phyloP scores from a whole-genome alignment of 1,140 invertebrate genomes.

The Piezodorus guildinii region DNA sequence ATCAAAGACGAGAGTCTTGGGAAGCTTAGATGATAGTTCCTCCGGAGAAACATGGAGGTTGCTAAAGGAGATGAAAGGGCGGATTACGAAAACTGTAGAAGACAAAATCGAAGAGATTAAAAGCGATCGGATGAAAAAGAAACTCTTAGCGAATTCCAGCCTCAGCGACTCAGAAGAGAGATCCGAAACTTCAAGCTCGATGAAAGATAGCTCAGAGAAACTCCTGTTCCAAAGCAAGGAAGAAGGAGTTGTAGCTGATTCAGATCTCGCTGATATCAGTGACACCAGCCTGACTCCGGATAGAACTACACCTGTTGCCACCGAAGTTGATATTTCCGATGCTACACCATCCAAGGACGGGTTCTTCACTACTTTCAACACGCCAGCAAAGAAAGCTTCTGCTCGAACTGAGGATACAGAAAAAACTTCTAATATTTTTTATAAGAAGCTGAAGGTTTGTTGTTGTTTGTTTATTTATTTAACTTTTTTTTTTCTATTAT shows the following conservation, averaged over 20 bases:
- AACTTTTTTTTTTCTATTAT: too few relatives aligned
- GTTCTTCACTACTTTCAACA: background rate
- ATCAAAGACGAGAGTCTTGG: constrained; percentile 20
- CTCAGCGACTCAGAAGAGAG: constrained; percentile 45
- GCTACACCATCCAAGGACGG: constrained; percentile 9
- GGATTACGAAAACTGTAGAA: constrained; percentile 52
- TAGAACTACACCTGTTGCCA: background rate
- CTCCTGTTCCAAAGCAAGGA: background rate
- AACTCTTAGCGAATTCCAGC: constrained; percentile 41
- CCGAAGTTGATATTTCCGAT: constrained; percentile 15
- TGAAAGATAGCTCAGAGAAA: constrained; percentile 10
- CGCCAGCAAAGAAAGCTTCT: background rate
- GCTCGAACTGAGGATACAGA: background rate
- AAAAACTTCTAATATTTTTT: background rate
- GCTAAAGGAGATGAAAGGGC: constrained; percentile 34
- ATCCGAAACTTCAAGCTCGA: constrained; percentile 16
- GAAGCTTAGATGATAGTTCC: constrained; percentile 20
- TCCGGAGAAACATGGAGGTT: constrained; percentile 21
- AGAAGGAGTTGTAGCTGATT: constrained; percentile 5
- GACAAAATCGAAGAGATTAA: constrained; percentile 49
- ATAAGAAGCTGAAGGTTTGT: background rate
- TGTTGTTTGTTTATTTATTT: too few relatives aligned
- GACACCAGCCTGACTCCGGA: constrained; percentile 6
- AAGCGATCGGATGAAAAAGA: constrained; percentile 31
- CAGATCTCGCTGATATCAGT: constrained; percentile 5